Evolutionary conservation across 2,888 invertebrate genomes (phyloP).

Genomic region (Perithous albicinctus): DNA sequence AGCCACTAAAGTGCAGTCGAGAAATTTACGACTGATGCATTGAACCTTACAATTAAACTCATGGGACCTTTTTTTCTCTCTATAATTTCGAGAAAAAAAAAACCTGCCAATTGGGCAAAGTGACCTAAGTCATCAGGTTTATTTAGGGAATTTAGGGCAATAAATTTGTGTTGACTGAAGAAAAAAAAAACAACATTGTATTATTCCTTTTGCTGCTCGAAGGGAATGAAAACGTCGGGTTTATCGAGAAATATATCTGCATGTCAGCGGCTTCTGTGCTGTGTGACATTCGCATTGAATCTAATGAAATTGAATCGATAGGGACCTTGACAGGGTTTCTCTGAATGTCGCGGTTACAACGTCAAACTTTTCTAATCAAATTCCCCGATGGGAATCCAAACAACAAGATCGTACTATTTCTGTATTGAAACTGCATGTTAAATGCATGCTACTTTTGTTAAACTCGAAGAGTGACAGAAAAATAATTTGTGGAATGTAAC

Average conservation of each 20-base stretch:
- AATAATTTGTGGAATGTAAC: too few species aligned
- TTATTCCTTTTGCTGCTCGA: too few species aligned
- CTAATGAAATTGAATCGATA: conserved; percentile 4
- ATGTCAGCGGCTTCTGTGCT: conserved; percentile 43
- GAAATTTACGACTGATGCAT: not conserved
- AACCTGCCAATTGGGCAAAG: too few species aligned
- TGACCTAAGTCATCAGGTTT: too few species aligned
- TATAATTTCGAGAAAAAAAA: too few species aligned
- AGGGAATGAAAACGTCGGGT: conserved; percentile 16
- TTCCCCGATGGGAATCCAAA: not conserved
- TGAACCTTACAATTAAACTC: not conserved
- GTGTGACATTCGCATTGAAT: conserved; percentile 34
- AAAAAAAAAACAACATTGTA: too few species aligned
- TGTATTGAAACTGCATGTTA: not conserved
- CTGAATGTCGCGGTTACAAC: not conserved
- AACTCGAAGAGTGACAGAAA: too few species aligned
- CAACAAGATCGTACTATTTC: conserved; percentile 4
- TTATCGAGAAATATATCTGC: conserved; percentile 28
- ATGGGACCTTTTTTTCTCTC: too few species aligned
- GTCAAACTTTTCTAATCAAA: conserved; percentile 8
- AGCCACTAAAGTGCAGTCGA: not conserved
- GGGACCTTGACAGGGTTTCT: not conserved
- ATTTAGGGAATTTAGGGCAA: too few species aligned
- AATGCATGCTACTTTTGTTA: not conserved
- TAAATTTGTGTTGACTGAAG: too few species aligned